phyloP scores from a whole-genome alignment of 1,140 invertebrate species.

The Solenopsis invicta region DNA sequence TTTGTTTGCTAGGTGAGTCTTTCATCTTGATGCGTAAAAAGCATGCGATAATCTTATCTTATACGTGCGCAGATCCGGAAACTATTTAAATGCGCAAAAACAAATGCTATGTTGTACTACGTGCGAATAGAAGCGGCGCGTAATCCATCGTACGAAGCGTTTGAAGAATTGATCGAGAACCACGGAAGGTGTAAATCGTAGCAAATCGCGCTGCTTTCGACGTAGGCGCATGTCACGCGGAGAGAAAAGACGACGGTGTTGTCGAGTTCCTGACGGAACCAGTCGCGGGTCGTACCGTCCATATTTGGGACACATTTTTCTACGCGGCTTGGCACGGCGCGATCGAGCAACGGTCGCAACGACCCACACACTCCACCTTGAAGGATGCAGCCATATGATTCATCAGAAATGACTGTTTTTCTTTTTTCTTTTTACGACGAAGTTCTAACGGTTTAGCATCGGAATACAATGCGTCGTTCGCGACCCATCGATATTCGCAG shows the following conservation, averaged over 20 bases:
- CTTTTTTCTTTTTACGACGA: constrained; percentile 39
- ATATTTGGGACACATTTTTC: constrained; percentile 77
- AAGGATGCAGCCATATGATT: constrained; percentile 75
- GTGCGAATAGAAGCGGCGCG: background rate
- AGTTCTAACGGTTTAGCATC: constrained; percentile 45
- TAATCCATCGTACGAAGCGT: background rate
- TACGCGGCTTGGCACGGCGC: constrained; percentile 27
- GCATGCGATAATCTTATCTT: background rate
- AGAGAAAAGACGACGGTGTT: background rate
- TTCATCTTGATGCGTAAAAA: background rate
- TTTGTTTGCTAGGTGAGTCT: background rate
- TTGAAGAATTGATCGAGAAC: background rate
- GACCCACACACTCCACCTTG: constrained; percentile 70
- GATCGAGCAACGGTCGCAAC: constrained; percentile 68
- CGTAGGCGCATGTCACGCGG: background rate
- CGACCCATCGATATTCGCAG: background rate
- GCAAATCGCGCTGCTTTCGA: background rate
- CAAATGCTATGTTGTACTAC: too few relatives aligned
- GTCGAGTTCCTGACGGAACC: constrained; percentile 64
- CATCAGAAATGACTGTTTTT: constrained; percentile 73
- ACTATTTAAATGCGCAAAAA: background rate
- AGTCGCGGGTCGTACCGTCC: constrained; percentile 72
- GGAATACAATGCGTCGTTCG: background rate
- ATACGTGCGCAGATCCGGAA: background rate
- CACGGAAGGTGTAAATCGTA: constrained; percentile 1